Percentiles rank a stretch among this genome's conserved stretches.
phyloP scores from a whole-genome alignment of 1,140 invertebrate genomes.

The Aporrectodea caliginosa region DNA sequence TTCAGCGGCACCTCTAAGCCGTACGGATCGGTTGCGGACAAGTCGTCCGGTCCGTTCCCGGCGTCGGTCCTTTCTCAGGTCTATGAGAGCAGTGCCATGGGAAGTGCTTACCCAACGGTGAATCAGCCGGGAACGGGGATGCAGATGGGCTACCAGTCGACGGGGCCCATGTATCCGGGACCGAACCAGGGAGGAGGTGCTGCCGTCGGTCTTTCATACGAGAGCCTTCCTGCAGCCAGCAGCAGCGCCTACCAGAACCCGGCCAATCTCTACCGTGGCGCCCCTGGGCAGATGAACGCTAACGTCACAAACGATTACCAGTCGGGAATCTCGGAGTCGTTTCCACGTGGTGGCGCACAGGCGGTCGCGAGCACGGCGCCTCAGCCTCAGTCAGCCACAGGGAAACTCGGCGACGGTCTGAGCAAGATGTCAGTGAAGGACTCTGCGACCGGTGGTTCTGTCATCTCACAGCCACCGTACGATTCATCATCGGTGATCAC shows the following conservation, averaged over 20 bases:
- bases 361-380: neutral
- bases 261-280: neutral
- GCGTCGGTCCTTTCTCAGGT: neutral
- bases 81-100: neutral
- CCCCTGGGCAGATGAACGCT: neutral
- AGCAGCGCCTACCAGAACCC: neutral
- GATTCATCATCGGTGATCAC: neutral
- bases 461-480: neutral
- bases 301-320: neutral
- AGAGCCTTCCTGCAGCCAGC: neutral
- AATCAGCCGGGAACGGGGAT: too few relatives aligned
- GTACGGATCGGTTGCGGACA: neutral
- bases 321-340: neutral
- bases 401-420: constrained; percentile 4
- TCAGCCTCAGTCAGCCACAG: neutral
- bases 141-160: neutral
- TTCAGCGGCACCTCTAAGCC: neutral
- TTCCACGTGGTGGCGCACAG: neutral
- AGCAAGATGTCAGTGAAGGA: constrained; percentile 18
- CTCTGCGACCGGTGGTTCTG: neutral
- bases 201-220: neutral
- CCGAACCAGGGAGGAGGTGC: too few relatives aligned
- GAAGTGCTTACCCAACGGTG: neutral
- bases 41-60: neutral
- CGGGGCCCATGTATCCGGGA: neutral